Percentiles rank a stretch among this genome's conserved stretches.
Evolutionary conservation across 23 tunicate genomes (phyloP).

Genomic region (Oikopleura vanhoeffeni): DNA sequence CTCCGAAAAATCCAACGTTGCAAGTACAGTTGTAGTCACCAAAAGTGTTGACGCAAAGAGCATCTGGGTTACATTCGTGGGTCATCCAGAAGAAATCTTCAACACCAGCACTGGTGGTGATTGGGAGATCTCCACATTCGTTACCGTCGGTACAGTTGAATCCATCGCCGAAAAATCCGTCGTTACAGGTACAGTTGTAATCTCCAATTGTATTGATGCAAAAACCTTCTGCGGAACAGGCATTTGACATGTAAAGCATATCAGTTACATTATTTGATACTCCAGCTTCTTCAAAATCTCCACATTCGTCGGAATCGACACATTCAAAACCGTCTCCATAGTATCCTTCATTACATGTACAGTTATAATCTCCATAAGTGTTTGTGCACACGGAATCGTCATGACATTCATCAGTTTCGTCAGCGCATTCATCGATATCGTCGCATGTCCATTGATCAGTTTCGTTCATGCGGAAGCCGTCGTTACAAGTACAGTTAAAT

Average conservation of each 20-base stretch:
- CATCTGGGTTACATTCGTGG: not conserved
- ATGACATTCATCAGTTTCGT: not conserved
- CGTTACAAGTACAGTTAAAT: not conserved
- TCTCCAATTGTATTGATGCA: not conserved
- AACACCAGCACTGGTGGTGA: not conserved
- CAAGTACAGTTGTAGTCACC: not conserved
- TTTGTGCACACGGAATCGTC: not conserved
- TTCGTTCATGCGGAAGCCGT: not conserved
- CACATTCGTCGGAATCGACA: not conserved
- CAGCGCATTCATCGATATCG: not conserved
- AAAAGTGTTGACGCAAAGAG: not conserved
- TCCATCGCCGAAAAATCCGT: not conserved
- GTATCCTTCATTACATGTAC: not conserved
- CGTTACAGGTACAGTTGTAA: not conserved
- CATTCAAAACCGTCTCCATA: not conserved
- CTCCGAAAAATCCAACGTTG: not conserved
- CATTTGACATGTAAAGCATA: too few relatives aligned
- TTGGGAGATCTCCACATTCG: not conserved
- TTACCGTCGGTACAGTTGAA: not conserved
- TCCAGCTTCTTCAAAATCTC: too few relatives aligned
- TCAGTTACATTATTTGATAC: too few relatives aligned
- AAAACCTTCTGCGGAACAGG: too few relatives aligned
- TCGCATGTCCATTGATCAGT: not conserved
- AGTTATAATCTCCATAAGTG: not conserved
- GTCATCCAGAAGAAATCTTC: not conserved